Evolutionary conservation across 2,888 invertebrate species (phyloP), one percentile per base, ranked within the genome.

Genomic region (Autographa pulchrina): DNA sequence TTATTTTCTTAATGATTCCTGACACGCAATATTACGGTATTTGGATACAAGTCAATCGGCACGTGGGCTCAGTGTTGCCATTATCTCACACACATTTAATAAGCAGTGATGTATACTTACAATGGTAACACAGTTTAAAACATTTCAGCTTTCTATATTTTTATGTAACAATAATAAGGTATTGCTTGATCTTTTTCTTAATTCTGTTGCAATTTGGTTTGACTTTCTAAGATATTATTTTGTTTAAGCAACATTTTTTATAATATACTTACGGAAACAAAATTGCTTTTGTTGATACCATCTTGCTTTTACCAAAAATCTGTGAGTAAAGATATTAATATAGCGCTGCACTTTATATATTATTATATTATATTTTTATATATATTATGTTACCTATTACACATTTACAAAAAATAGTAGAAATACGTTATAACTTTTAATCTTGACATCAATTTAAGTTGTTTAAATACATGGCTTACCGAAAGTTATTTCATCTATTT

Each of bases 11-110:
- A 72, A 79, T 48, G 64, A 78, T 62, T 32, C 62, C 16, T 13
- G 48, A 48, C 80, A 82, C 83, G 83, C 80, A 71, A 70, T 25
- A 52, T 56, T 38, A 65, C 61, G 70, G 66, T 70, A 59, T 68
- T 68, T 32, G 35, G 32, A 68, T 61, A 65, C 62, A 65, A 62
- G 60, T 63, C 78, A 68, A 72, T 68, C 66, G 59, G 71, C 56
- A 67, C 48, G 58, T 68, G 64, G 32, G 38, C 20, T 64, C 38
- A 70, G 67, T 80, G 81, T 68, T 78, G 41, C 62, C 69, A 62
- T 81, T 77, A 77, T 70, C 68, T 61, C 78, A 71, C 66, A 63
- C 62, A 73, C 54, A 32, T 43, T 25, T 74, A 74, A 82, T 75
- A 68, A 56, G 43, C 14, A 18, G 59, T 70, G 74, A 58, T 70